Conservation (phyloP, 2,888 invertebrate genomes). For the Steinernema hermaphroditum region DNA sequence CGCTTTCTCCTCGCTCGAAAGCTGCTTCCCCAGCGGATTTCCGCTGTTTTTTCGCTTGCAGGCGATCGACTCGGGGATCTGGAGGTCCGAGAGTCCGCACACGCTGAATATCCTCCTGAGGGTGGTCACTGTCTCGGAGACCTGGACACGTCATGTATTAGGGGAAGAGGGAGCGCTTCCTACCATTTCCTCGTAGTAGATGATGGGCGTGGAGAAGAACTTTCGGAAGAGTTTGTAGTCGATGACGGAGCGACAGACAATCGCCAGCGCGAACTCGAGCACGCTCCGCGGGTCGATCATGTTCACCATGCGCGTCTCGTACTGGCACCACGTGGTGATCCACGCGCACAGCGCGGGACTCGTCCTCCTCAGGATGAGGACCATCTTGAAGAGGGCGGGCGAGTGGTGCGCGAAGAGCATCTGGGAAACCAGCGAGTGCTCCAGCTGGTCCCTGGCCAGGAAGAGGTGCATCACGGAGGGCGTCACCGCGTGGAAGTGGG, state of each 20-base stretch:
- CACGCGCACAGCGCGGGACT: neutral
- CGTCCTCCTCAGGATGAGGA: neutral
- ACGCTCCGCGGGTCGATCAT: slow-evolving; percentile 30
- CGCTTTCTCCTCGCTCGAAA: slow-evolving; percentile 30
- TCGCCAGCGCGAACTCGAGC: slow-evolving; percentile 31
- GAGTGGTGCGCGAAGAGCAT: slow-evolving; percentile 20
- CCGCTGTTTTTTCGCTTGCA: slow-evolving; percentile 32
- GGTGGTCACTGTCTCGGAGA: slow-evolving; percentile 30
- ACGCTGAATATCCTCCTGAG: slow-evolving; percentile 24
- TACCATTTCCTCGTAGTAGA: slow-evolving; percentile 34
- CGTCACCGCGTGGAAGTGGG: slow-evolving; percentile 32
- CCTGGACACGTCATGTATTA: no score
- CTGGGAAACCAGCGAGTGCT: slow-evolving; percentile 31
- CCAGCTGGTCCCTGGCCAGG: slow-evolving; percentile 33
- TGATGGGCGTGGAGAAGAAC: slow-evolving; percentile 26
- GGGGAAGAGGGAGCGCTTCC: neutral
- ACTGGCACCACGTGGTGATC: slow-evolving; percentile 14
- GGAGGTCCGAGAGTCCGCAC: slow-evolving; percentile 30
- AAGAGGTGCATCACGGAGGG: slow-evolving; percentile 36
- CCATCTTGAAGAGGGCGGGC: slow-evolving; percentile 14
- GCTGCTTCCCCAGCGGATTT: neutral
- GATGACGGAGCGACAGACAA: slow-evolving; percentile 31
- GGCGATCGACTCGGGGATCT: slow-evolving; percentile 27
- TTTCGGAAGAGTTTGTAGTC: slow-evolving; percentile 31
- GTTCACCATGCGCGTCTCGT: slow-evolving; percentile 27